Percentiles rank a stretch among this genome's conserved stretches.
These are phyloP conservation scores for Clistopyga incitator DNA, from an alignment of 2,888 invertebrate genomes.

Conservation along the genomic window DNA sequence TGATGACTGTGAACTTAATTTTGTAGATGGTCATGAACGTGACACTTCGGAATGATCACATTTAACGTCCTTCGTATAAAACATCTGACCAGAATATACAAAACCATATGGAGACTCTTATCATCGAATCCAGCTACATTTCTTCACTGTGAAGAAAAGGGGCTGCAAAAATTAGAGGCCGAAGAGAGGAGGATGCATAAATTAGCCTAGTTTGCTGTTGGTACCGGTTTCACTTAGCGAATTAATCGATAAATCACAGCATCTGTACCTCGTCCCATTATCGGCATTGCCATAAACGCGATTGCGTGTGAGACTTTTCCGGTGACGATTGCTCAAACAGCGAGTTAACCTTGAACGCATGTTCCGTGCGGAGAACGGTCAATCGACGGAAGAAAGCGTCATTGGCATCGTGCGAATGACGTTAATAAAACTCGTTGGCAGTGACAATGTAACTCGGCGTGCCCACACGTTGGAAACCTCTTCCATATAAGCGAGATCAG, in stretches of 20 bases:
- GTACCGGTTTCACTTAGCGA: not conserved
- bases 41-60: too few relatives aligned
- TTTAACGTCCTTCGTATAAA: too few relatives aligned
- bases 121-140: too few relatives aligned
- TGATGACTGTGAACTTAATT: not conserved
- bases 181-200: not conserved
- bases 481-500: slow-evolving; percentile 47
- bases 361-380: slow-evolving; percentile 16
- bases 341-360: not conserved
- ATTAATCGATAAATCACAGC: not conserved
- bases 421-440: slow-evolving; percentile 30
- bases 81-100: too few relatives aligned
- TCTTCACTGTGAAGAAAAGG: too few relatives aligned
- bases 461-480: slow-evolving; percentile 22
- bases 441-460: slow-evolving; percentile 41
- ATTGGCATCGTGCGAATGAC: not conserved
- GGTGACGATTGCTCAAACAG: not conserved
- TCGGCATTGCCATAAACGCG: not conserved
- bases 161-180: too few relatives aligned
- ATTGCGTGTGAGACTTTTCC: slow-evolving; percentile 35
- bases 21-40: not conserved
- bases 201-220: not conserved
- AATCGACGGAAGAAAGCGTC: slow-evolving; percentile 17
- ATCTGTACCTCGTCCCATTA: not conserved
- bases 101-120: too few relatives aligned